Percentiles rank a stretch among this genome's conserved stretches.
Evolutionary conservation across 2,113 vertebrate species (phyloP).

Genomic region (Glaucidium brasilianum): DNA sequence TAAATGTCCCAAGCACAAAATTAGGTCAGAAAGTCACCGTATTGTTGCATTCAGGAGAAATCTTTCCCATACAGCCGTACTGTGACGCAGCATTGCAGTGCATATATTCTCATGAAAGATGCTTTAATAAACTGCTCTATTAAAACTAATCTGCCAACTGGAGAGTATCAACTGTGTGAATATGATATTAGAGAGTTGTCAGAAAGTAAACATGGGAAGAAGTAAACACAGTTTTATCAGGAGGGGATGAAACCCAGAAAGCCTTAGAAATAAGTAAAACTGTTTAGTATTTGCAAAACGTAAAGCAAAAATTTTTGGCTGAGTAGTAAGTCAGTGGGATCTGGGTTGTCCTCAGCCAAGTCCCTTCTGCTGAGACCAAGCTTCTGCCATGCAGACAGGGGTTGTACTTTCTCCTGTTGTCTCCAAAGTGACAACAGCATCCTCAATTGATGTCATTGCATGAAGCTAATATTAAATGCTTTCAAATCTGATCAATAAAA

Average conservation of each 20-base stretch:
- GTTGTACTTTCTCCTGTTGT: slow-evolving; percentile 8
- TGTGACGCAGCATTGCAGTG: neutral
- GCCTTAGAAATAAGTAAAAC: neutral
- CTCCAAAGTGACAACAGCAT: slow-evolving; percentile 46
- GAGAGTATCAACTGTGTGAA: neutral
- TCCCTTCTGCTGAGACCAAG: neutral
- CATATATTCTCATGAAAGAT: neutral
- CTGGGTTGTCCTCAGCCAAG: neutral
- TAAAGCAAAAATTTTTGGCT: neutral
- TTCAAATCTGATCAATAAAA: slow-evolving; percentile 69
- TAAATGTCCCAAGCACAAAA: neutral
- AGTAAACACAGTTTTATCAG: neutral
- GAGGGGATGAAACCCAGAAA: neutral
- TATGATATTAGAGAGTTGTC: neutral
- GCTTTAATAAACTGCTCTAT: neutral
- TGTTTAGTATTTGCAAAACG: neutral
- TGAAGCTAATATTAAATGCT: slow-evolving; percentile 25
- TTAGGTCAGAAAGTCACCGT: neutral
- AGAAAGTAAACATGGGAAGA: neutral
- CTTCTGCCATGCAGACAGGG: slow-evolving; percentile 30
- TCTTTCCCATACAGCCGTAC: neutral
- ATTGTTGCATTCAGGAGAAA: neutral
- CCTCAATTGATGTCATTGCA: slow-evolving; percentile 24
- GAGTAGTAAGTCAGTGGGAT: slow-evolving; percentile 11
- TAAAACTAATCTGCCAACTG: neutral